Percentiles rank a stretch among this genome's conserved stretches.
Conservation (phyloP, 1,140 invertebrate genomes). For the Drosophila albomicans region DNA sequence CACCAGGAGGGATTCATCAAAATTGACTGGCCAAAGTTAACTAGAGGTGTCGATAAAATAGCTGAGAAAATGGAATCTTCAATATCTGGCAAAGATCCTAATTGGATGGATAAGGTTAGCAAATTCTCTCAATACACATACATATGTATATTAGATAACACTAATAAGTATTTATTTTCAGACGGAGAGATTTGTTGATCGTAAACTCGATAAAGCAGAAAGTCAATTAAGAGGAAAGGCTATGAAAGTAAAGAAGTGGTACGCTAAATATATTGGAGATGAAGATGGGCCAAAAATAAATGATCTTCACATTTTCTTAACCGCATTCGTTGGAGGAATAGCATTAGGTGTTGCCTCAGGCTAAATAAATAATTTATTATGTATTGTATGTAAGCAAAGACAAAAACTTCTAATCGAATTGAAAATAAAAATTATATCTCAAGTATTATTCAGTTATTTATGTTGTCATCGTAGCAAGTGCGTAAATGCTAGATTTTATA, state of each 20-base stretch:
- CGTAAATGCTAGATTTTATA: too few relatives aligned
- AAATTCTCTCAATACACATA: too few relatives aligned
- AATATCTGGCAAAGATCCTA: slow-evolving; percentile 89
- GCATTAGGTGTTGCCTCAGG: slow-evolving; percentile 87
- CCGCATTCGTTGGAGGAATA: slow-evolving; percentile 90
- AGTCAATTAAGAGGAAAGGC: slow-evolving; percentile 89
- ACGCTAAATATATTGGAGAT: slow-evolving; percentile 88
- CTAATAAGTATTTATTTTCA: slow-evolving; percentile 78
- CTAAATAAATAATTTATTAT: slow-evolving; percentile 54
- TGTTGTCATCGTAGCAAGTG: too few relatives aligned
- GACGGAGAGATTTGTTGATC: slow-evolving; percentile 91
- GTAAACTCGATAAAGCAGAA: slow-evolving; percentile 91
- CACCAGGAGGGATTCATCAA: slow-evolving; percentile 96
- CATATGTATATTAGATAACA: too few relatives aligned
- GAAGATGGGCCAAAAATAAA: slow-evolving; percentile 88
- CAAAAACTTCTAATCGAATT: slow-evolving; percentile 12
- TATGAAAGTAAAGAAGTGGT: slow-evolving; percentile 89
- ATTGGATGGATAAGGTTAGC: slow-evolving; percentile 92
- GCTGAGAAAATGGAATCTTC: slow-evolving; percentile 92
- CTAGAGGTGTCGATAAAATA: slow-evolving; percentile 92
- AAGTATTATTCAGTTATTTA: too few relatives aligned
- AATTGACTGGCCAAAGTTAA: slow-evolving; percentile 95
- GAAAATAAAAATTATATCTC: slow-evolving; percentile 22
- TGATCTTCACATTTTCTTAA: slow-evolving; percentile 91
- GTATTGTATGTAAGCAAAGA: slow-evolving; percentile 31